phyloP scores from a whole-genome alignment of 2,888 invertebrate species.

The Phortica okadai region DNA sequence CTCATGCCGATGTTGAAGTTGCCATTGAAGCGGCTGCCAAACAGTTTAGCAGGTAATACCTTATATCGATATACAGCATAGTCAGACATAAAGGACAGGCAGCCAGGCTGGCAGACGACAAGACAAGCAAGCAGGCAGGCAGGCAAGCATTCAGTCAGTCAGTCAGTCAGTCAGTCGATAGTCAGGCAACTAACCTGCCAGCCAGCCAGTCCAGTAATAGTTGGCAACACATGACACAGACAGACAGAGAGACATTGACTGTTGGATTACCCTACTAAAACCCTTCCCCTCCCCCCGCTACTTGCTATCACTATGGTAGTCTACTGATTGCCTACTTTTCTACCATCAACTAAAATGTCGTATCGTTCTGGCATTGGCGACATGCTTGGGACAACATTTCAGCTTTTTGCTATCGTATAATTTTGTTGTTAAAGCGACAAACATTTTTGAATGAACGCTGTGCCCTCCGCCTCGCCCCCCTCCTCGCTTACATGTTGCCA shows the following conservation, averaged over 20 bases:
- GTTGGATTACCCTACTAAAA: neutral
- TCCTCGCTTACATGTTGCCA: constrained; percentile 44
- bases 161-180: neutral
- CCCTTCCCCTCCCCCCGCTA: neutral
- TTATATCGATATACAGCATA: constrained; percentile 61
- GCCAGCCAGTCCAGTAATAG: neutral
- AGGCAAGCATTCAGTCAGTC: too few relatives aligned
- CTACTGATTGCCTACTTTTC: neutral
- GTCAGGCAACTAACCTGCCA: neutral
- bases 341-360: neutral
- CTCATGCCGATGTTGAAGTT: neutral
- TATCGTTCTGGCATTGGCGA: neutral
- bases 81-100: neutral
- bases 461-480: neutral
- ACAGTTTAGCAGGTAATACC: constrained; percentile 72
- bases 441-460: neutral
- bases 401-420: constrained; percentile 13
- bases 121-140: constrained; percentile 48
- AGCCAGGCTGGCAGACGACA: neutral
- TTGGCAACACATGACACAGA: constrained; percentile 30
- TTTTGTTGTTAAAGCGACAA: constrained; percentile 29
- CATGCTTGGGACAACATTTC: constrained; percentile 21
- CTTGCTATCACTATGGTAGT: neutral
- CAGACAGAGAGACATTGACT: constrained; percentile 19
- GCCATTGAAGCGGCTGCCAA: constrained; percentile 57